Percentiles rank a stretch among this genome's conserved stretches.
Conservation (phyloP, 1,140 invertebrate species). For the Trigoniulus corallinus region DNA sequence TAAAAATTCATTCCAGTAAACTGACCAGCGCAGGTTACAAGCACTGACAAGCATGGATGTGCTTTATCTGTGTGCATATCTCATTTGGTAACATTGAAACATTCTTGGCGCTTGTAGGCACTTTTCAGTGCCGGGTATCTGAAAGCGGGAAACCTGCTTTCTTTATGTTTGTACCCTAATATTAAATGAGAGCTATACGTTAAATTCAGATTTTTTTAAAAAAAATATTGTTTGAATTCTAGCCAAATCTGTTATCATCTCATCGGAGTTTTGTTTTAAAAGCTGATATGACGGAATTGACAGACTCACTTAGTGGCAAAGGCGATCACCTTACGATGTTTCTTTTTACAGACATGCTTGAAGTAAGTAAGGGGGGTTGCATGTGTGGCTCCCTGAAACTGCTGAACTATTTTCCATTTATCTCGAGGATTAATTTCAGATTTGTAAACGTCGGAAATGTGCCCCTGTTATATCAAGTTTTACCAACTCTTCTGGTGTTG, state of each 20-base stretch:
- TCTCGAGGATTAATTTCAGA: constrained; percentile 20
- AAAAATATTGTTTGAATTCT: constrained; percentile 15
- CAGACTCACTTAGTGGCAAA: constrained; percentile 64
- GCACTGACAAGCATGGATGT: too few species aligned
- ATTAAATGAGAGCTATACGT: too few species aligned
- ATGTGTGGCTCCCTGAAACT: background rate
- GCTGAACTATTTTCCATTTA: background rate
- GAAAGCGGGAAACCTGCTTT: too few species aligned
- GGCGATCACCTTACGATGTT: constrained; percentile 77
- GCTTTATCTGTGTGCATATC: too few species aligned
- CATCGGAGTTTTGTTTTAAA: constrained; percentile 72
- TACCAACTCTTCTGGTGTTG: background rate
- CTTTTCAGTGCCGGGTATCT: too few species aligned
- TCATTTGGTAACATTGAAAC: too few species aligned
- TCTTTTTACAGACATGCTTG: constrained; percentile 82
- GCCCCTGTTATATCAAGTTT: constrained; percentile 28
- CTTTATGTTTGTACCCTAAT: too few species aligned
- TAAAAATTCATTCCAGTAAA: too few species aligned
- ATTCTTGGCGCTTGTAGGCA: too few species aligned
- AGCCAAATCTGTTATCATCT: constrained; percentile 75
- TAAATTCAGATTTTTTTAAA: constrained; percentile 8
- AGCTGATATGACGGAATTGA: constrained; percentile 76
- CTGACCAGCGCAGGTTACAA: too few species aligned
- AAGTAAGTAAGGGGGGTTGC: too few species aligned
- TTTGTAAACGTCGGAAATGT: constrained; percentile 64